Evolutionary conservation across 2,797 vertebrate species (phyloP).

Genomic region (Lepilemur ruficaudatus): DNA sequence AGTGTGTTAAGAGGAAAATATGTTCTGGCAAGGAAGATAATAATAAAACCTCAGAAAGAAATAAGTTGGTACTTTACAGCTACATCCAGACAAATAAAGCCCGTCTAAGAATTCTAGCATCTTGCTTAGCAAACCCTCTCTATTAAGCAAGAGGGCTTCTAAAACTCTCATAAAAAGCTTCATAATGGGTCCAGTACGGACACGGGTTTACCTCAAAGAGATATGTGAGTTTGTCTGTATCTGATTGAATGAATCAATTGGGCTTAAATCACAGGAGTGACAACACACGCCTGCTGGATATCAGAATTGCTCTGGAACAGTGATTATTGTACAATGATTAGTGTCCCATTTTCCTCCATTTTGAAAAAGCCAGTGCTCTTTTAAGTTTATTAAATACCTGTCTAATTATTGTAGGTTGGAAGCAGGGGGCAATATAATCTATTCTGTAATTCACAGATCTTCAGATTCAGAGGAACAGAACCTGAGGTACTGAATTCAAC

Average conservation of each 20-base stretch:
- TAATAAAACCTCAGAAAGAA: background rate
- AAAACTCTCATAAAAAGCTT: background rate
- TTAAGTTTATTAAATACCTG: background rate
- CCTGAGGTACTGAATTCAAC: background rate
- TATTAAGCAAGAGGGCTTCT: background rate
- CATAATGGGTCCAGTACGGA: background rate
- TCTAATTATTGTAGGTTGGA: background rate
- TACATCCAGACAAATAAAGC: background rate
- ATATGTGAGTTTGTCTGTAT: background rate
- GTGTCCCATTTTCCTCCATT: background rate
- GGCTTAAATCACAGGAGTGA: background rate
- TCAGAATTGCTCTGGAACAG: background rate
- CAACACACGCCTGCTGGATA: background rate
- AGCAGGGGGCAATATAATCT: background rate
- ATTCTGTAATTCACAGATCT: background rate
- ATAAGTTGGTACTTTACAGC: background rate
- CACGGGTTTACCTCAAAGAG: background rate
- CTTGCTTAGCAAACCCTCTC: background rate
- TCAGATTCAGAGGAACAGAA: background rate
- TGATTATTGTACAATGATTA: no score
- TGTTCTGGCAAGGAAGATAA: background rate
- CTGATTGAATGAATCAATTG: background rate
- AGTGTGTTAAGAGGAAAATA: background rate
- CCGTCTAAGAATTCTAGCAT: background rate
- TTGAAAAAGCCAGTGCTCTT: background rate